Evolutionary conservation across 2,888 invertebrate genomes (phyloP).

Genomic region (Ectemnius lituratus): DNA sequence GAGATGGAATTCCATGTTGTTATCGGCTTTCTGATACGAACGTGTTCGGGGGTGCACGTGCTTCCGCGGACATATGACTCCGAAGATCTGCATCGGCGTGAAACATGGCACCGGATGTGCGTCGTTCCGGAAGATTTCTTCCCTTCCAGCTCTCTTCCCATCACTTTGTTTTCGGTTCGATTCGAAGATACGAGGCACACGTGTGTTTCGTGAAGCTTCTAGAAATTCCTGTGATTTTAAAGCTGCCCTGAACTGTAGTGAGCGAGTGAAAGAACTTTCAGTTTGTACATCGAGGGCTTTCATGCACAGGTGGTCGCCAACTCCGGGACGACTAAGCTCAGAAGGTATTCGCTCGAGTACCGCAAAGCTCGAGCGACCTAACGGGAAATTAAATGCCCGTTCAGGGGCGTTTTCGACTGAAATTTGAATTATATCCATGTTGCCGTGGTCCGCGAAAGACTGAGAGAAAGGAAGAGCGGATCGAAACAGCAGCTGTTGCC

Average conservation of each 20-base stretch:
- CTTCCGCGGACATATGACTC: constrained; percentile 4
- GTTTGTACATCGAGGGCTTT: no score
- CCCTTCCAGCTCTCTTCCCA: background rate
- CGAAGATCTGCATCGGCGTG: background rate
- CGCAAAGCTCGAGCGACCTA: background rate
- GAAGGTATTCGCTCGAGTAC: background rate
- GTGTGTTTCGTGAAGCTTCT: background rate
- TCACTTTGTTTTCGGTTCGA: background rate
- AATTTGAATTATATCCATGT: constrained; percentile 2
- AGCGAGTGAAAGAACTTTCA: no score
- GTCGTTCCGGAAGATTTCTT: background rate
- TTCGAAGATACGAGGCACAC: background rate
- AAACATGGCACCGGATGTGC: background rate
- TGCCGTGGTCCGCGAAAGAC: background rate
- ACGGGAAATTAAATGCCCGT: background rate
- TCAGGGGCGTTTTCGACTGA: background rate
- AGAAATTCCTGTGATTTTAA: no score
- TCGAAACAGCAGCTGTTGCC: constrained; percentile 1
- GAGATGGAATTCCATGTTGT: constrained; percentile 27
- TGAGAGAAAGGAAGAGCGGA: background rate
- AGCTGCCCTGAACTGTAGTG: no score
- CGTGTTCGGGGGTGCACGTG: constrained; percentile 10
- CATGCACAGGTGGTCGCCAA: background rate
- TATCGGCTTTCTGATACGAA: constrained; percentile 28
- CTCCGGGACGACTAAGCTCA: no score